A percentile compares a stretch with the other conserved stretches of the same genome.
These are phyloP conservation scores for Pseudotriccus pelzelni DNA, from an alignment of 2,797 vertebrate genomes.

Conservation along the genomic window DNA sequence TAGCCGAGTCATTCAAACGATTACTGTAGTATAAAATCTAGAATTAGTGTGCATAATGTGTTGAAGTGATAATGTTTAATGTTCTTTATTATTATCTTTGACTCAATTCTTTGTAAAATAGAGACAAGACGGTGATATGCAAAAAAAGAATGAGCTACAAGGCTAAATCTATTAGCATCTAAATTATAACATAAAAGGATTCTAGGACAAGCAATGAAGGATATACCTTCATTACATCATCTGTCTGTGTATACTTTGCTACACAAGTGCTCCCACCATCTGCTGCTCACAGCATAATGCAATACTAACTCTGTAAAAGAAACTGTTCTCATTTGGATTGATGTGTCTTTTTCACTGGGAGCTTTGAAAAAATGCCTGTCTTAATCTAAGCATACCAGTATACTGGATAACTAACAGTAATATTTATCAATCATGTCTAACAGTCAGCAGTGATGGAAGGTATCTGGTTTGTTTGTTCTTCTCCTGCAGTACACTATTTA, in stretches of 20 bases:
- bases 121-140: not conserved
- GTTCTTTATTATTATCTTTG: not conserved
- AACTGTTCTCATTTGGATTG: not conserved
- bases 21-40: not conserved
- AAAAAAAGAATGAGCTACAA: not conserved
- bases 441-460: not conserved
- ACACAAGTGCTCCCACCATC: not conserved
- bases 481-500: not conserved
- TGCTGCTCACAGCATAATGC: not conserved
- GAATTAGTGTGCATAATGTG: not conserved
- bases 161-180: not conserved
- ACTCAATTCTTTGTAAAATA: not conserved
- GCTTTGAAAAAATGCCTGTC: not conserved
- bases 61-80: not conserved
- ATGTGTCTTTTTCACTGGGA: not conserved
- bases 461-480: not conserved
- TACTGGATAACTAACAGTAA: not conserved
- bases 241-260: not conserved
- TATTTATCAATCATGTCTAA: not conserved
- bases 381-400: not conserved
- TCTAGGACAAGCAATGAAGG: not conserved
- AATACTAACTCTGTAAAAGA: not conserved
- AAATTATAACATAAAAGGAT: not conserved
- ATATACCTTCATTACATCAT: not conserved
- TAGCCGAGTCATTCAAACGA: not conserved